Evolutionary conservation across 1,140 invertebrate species (phyloP).

Genomic region (Lysiphlebus fabarum): DNA sequence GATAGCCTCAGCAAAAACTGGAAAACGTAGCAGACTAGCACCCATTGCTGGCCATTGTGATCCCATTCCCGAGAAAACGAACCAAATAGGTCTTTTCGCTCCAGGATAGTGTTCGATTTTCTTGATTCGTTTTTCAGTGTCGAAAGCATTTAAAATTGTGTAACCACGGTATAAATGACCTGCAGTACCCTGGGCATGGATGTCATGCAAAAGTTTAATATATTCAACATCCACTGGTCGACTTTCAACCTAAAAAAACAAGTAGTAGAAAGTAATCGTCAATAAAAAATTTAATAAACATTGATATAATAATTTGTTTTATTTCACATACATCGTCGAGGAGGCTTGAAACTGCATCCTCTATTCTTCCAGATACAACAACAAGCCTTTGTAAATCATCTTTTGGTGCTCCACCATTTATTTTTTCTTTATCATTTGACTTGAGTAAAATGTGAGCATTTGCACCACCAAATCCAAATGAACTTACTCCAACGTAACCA

Average conservation of each 20-base stretch:
- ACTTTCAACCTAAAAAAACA: slow-evolving; percentile 42
- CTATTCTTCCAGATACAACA: slow-evolving; percentile 64
- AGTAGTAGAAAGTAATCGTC: slow-evolving; percentile 3
- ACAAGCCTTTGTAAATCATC: slow-evolving; percentile 63
- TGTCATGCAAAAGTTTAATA: slow-evolving; percentile 55
- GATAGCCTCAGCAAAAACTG: slow-evolving; percentile 63
- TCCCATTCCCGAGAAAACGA: slow-evolving; percentile 89
- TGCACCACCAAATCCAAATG: slow-evolving; percentile 65
- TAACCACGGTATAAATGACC: slow-evolving; percentile 64
- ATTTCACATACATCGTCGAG: slow-evolving; percentile 60
- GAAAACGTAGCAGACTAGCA: slow-evolving; percentile 60
- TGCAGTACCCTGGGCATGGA: slow-evolving; percentile 56
- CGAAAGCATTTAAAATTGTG: slow-evolving; percentile 48
- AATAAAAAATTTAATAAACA: background rate
- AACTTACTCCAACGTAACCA: slow-evolving; percentile 59
- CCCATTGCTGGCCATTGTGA: slow-evolving; percentile 87
- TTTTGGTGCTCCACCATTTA: slow-evolving; percentile 50
- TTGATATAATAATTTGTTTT: background rate
- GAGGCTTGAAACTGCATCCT: slow-evolving; percentile 68
- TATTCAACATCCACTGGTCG: slow-evolving; percentile 60
- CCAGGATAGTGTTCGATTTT: slow-evolving; percentile 61
- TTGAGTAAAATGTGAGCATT: slow-evolving; percentile 68
- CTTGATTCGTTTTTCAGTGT: slow-evolving; percentile 44
- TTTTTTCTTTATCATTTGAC: slow-evolving; percentile 56
- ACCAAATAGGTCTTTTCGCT: slow-evolving; percentile 71